Evolutionary conservation across 2,797 vertebrate genomes (phyloP).

Genomic region (Cyprinodon diabolis): DNA sequence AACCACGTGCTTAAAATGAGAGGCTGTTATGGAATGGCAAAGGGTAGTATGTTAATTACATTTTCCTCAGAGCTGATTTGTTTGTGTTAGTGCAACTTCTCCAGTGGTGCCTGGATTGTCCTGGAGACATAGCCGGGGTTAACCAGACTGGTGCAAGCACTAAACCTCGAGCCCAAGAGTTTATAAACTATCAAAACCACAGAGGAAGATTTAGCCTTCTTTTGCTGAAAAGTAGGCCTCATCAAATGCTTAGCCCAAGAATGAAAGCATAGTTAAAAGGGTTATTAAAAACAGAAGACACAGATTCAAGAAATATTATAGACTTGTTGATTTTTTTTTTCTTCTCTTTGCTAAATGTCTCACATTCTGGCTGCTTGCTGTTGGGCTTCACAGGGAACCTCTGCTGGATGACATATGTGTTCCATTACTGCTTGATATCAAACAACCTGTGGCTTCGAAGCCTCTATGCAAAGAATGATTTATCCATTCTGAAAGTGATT

Average conservation of each 20-base stretch:
- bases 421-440: conserved; percentile 80
- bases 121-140: conserved; percentile 62
- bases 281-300: conserved; percentile 45
- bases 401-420: conserved; percentile 77
- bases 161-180: conserved; percentile 77
- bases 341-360: conserved; percentile 22
- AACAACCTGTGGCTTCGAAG: conserved; percentile 81
- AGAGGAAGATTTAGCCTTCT: conserved; percentile 53
- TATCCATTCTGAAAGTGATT: conserved; percentile 82
- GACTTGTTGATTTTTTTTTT: background rate
- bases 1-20: conserved; percentile 11
- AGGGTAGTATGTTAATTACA: conserved; percentile 8
- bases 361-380: conserved; percentile 29
- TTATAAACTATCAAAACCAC: conserved; percentile 80
- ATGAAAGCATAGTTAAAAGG: conserved; percentile 67
- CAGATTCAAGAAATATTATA: conserved; percentile 46
- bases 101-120: conserved; percentile 40
- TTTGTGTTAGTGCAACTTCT: conserved; percentile 32
- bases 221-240: conserved; percentile 41
- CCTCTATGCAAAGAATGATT: conserved; percentile 79
- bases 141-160: conserved; percentile 72
- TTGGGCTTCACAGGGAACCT: conserved; percentile 62
- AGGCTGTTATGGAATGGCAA: background rate
- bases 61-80: conserved; percentile 23
- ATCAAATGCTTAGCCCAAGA: conserved; percentile 47